Conservation (phyloP, 2,888 invertebrate species). For the Blastobasis lacticolella region DNA sequence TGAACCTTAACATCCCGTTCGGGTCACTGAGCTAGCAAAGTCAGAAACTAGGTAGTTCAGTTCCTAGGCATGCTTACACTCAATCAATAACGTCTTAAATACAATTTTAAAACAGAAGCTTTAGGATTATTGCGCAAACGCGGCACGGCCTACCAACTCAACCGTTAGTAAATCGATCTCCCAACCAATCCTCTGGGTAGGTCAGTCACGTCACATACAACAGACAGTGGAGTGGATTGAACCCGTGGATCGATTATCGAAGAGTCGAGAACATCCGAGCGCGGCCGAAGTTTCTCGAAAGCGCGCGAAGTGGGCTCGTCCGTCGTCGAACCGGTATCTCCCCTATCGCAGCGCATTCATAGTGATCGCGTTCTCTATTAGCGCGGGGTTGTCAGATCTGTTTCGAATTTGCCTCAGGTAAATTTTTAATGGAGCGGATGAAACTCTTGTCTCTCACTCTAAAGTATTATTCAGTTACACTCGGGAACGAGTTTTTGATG, state of each 20-base stretch:
- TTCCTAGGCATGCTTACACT: too few relatives aligned
- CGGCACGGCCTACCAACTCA: too few relatives aligned
- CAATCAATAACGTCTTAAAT: too few relatives aligned
- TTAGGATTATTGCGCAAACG: too few relatives aligned
- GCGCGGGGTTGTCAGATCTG: not conserved
- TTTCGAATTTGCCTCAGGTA: not conserved
- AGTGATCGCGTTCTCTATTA: not conserved
- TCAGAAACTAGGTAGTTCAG: too few relatives aligned
- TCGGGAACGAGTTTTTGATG: too few relatives aligned
- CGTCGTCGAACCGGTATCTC: conserved; percentile 1
- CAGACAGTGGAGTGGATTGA: not conserved
- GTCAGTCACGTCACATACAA: not conserved
- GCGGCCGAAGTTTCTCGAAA: conserved; percentile 11
- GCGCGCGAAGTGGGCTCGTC: not conserved
- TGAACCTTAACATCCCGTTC: too few relatives aligned
- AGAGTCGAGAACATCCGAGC: conserved; percentile 15
- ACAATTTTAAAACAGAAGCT: too few relatives aligned
- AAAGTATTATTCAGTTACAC: too few relatives aligned
- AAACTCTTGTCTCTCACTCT: too few relatives aligned
- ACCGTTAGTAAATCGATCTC: not conserved
- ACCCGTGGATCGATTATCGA: conserved; percentile 2
- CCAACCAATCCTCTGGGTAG: not conserved
- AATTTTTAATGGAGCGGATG: not conserved
- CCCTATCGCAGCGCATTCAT: not conserved
- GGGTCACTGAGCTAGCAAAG: too few relatives aligned